These are phyloP conservation scores for Myxocyprinus asiaticus DNA, from an alignment of 2,113 vertebrate genomes.

Conservation along the genomic window DNA sequence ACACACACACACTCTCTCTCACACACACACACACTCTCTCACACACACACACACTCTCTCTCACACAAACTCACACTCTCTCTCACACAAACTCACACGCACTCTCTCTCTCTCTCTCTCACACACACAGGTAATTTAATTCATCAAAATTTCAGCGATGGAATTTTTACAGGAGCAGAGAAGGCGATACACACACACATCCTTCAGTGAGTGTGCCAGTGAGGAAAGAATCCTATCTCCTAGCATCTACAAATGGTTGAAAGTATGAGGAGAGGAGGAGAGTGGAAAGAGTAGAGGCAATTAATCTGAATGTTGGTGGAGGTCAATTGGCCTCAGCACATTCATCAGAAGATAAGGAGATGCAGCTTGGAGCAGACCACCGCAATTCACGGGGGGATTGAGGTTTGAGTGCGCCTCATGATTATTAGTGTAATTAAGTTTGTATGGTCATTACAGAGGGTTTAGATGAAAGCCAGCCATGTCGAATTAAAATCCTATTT, in stretches of 20 bases:
- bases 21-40: too few relatives aligned
- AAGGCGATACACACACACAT: not conserved
- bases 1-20: too few relatives aligned
- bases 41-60: too few relatives aligned
- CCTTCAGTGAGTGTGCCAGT: too few relatives aligned
- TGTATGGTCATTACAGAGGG: conserved; percentile 39
- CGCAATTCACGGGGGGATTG: conserved; percentile 7
- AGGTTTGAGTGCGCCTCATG: conserved; percentile 2
- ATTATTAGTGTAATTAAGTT: conserved; percentile 45
- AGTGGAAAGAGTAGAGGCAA: conserved; percentile 47
- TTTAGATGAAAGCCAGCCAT: conserved; percentile 29
- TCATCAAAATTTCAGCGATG: not conserved
- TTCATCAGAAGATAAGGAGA: conserved; percentile 45
- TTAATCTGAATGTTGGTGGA: conserved; percentile 55
- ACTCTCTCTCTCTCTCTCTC: too few relatives aligned
- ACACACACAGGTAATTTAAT: too few relatives aligned
- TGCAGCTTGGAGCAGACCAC: conserved; percentile 25
- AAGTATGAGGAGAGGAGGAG: conserved; percentile 48
- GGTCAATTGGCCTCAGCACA: conserved; percentile 47
- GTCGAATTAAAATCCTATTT: conserved; percentile 40
- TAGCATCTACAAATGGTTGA: conserved; percentile 52
- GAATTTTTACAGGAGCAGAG: not conserved
- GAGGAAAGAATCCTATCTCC: not conserved
- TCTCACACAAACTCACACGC: conserved; percentile 6
- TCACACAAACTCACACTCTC: not conserved